Evolutionary conservation across 2,797 vertebrate species (phyloP), one percentile per base, ranked within the genome.

Genomic region (Typhlichthys subterraneus): DNA sequence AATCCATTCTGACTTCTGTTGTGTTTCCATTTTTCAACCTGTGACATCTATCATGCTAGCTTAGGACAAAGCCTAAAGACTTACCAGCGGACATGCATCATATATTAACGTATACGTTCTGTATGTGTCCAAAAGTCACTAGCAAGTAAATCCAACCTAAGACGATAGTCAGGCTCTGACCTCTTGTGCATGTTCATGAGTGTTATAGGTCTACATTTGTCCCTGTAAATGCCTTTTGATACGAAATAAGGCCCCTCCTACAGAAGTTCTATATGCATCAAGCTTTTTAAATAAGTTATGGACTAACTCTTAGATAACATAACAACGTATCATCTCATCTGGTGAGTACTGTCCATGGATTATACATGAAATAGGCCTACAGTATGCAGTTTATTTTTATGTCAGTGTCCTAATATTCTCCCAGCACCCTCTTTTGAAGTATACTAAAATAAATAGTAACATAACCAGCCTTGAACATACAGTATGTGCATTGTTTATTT

Each of bases 61-160:
- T 87, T 81, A 79, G 74, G 75, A 63, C 63, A 63, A 65, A 42
- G 38, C 38, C 38, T 42, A 42, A 71, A 79, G 67, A 76, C 66
- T 67, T 49, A 31, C 49, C 58, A 55, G 50, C 12, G 59, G 57
- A 49, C 53, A 45, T 54, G n/a, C 68, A 69, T 72, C 59, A 62
- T 81, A 77, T 80, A 84, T 75, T 77, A 67, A 56, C 50, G 15
- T 45, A 63, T 63, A 6, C 60, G 76, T 29, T 29, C 23, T 29
- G 23, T 81, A 82, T 76, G 76, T 83, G 76, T 75, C 60, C 69
- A 77, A 48, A 73, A 72, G 77, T 72, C 81, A 70, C 66, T 47
- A 59, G 61, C 64, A 76, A 81, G 79, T 79, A 85, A 86, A 90
- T 90, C 85, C 85, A 76, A 52, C 47, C 66, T 88, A 90, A 90